Base-by-base conservation (phyloP, 92 coral and sea anemone species). In the Ricordea florida region DNA sequence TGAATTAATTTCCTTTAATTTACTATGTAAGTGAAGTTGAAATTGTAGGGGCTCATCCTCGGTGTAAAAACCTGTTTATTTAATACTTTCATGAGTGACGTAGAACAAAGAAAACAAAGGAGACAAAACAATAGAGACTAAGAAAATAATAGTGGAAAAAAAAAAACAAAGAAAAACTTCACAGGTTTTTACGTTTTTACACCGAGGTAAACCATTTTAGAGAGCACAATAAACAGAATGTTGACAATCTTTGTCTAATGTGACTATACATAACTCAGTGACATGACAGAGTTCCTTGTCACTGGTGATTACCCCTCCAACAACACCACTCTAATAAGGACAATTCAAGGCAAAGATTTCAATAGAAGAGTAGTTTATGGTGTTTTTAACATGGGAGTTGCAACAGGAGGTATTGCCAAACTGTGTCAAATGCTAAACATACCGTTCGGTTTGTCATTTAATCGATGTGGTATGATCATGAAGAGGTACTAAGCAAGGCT, bases 321-420 rank as follows among this genome's bases (percentile, higher is more conserved):
- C 17, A 42, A 56, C 23, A 18, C 9, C 11, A 31, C 5, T 31
- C 63, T 42, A 16, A n/a, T n/a, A n/a, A 29, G 63, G 11, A 56
- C 63, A 3, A 5, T 56, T 30, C 63, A 56, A 32, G 63, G 63
- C 5, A 56, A 56, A 31, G 41, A 30, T 56, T 6, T 56, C 3
- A 56, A 56, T n/a, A 30, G 63, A 30, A 3, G 63, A 56, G 20
- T 32, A 13, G 63, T 56, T 8, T 56, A 13, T 30, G 41, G 10
- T 56, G 43, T 42, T 4, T 30, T 30, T 56, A 26, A 56, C 24
- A 56, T 14, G 18, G 41, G 63, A 15, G 22, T 42, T 42, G 58
- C 30, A 38, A 72, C 22, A 57, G 79, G 44, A 57, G 79, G 57
- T 24, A 44, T 72, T 28, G 68, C 69, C 62, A 72, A 72, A 38